These are phyloP conservation scores for Steinernema feltiae DNA, from an alignment of 1,140 invertebrate genomes.

Conservation along the genomic window DNA sequence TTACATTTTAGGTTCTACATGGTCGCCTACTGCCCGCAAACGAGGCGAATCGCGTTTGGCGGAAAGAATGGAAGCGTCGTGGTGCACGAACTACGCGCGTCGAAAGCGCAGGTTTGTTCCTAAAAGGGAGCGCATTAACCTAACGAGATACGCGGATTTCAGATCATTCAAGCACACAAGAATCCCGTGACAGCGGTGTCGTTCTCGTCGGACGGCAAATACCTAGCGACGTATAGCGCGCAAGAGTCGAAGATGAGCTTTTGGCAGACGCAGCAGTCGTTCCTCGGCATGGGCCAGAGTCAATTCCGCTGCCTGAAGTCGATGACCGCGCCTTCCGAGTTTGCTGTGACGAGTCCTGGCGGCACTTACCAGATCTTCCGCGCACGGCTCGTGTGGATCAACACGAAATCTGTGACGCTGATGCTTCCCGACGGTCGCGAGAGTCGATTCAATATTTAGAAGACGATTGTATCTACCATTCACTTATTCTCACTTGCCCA, in stretches of 20 bases:
- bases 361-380: slow-evolving; percentile 50
- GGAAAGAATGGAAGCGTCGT: slow-evolving; percentile 82
- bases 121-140: not conserved
- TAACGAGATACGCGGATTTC: slow-evolving; percentile 27
- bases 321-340: slow-evolving; percentile 75
- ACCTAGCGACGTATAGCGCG: slow-evolving; percentile 86
- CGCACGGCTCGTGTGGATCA: slow-evolving; percentile 82
- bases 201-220: slow-evolving; percentile 95
- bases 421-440: slow-evolving; percentile 72
- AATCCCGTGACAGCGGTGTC: slow-evolving; percentile 80
- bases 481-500: not conserved
- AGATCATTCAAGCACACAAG: slow-evolving; percentile 78
- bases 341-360: slow-evolving; percentile 64
- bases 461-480: not conserved
- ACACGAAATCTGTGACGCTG: slow-evolving; percentile 78
- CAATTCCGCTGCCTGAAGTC: slow-evolving; percentile 48
- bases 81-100: slow-evolving; percentile 86
- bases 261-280: slow-evolving; percentile 80
- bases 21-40: slow-evolving; percentile 78
- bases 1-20: slow-evolving; percentile 63
- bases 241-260: slow-evolving; percentile 91
- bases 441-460: slow-evolving; percentile 33
- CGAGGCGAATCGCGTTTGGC: slow-evolving; percentile 88
- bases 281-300: slow-evolving; percentile 79
- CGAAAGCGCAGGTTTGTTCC: slow-evolving; percentile 73